A percentile compares a stretch with the other conserved stretches of the same genome.
phyloP scores from a whole-genome alignment of 2,888 invertebrate genomes.

The Pantelozetes paolii region DNA sequence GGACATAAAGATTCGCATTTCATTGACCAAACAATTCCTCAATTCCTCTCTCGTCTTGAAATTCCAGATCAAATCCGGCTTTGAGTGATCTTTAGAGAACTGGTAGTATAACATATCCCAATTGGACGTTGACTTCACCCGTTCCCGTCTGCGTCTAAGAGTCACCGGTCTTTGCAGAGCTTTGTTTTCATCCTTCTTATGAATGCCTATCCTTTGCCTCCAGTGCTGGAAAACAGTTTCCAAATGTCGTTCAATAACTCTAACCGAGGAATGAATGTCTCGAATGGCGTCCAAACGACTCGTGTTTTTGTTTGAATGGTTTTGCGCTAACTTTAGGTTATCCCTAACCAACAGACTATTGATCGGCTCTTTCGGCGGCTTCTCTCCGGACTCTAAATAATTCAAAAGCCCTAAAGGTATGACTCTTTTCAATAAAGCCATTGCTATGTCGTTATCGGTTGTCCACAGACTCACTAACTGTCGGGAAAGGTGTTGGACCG shows the following conservation, averaged over 20 bases:
- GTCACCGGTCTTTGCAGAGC: slow-evolving; percentile 78
- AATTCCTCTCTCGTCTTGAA: slow-evolving; percentile 97
- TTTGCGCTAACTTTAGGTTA: slow-evolving; percentile 81
- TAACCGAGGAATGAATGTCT: slow-evolving; percentile 45
- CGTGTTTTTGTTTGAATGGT: slow-evolving; percentile 42
- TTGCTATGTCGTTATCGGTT: slow-evolving; percentile 85
- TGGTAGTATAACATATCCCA: slow-evolving; percentile 93
- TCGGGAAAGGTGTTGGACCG: slow-evolving; percentile 74
- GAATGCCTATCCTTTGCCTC: slow-evolving; percentile 62
- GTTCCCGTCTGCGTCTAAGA: slow-evolving; percentile 78
- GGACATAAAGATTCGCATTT: slow-evolving; percentile 79
- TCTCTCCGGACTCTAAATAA: slow-evolving; percentile 80
- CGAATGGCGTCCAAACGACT: slow-evolving; percentile 42
- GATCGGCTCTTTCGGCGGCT: slow-evolving; percentile 64
- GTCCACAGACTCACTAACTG: slow-evolving; percentile 95
- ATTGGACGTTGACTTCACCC: slow-evolving; percentile 79
- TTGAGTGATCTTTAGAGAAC: slow-evolving; percentile 86
- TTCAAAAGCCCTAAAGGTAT: slow-evolving; percentile 86
- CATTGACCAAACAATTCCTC: slow-evolving; percentile 83
- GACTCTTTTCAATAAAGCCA: slow-evolving; percentile 75
- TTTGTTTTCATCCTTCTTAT: slow-evolving; percentile 38
- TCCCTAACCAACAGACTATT: slow-evolving; percentile 64
- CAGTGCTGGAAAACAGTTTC: slow-evolving; percentile 66
- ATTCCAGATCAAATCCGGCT: slow-evolving; percentile 98
- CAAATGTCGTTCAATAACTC: slow-evolving; percentile 53